Evolutionary conservation across 2,113 vertebrate genomes (phyloP).

Genomic region (Callorhinus ursinus): DNA sequence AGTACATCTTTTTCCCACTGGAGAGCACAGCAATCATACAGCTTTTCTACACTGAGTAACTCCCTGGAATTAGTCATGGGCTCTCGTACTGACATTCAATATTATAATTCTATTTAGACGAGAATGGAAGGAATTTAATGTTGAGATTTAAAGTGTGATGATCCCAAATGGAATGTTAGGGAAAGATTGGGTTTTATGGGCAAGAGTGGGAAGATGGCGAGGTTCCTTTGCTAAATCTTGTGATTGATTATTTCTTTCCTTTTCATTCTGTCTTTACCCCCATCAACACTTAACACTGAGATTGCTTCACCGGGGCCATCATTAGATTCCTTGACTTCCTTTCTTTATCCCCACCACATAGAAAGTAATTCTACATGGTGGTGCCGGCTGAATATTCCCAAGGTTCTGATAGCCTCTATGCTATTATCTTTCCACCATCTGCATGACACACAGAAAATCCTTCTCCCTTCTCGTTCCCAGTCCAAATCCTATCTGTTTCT

Average conservation of each 20-base stretch:
- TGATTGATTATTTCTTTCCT: not conserved
- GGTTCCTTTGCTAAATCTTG: not conserved
- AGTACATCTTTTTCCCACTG: not conserved
- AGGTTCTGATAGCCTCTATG: not conserved
- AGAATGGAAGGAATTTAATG: not conserved
- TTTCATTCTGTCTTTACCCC: not conserved
- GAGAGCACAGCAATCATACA: not conserved
- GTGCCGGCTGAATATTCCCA: not conserved
- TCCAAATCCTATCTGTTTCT: not conserved
- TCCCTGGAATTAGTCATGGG: not conserved
- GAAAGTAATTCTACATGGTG: not conserved
- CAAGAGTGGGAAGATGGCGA: not conserved
- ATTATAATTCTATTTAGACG: not conserved
- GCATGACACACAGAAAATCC: not conserved
- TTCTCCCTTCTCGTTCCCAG: not conserved
- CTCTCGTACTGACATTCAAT: not conserved
- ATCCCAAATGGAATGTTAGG: not conserved
- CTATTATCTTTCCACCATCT: not conserved
- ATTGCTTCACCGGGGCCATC: not conserved
- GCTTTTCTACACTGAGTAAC: not conserved
- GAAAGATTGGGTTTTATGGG: not conserved
- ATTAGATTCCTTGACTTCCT: not conserved
- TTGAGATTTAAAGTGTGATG: not conserved
- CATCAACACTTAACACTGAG: not conserved
- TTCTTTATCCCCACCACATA: not conserved